Conservation (phyloP, 2,797 vertebrate species). For the Pitangus sulphuratus region DNA sequence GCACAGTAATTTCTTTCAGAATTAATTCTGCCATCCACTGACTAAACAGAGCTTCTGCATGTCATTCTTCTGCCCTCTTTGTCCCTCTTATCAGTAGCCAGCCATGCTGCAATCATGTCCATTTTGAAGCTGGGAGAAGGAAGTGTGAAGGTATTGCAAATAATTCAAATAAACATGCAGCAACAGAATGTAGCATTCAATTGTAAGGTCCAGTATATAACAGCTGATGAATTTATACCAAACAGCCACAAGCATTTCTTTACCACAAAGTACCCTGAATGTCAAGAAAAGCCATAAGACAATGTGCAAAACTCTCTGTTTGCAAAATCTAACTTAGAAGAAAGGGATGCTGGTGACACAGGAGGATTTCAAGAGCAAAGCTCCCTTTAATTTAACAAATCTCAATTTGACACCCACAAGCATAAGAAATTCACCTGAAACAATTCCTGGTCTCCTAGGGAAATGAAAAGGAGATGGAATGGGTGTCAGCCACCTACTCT, state of each 20-base stretch:
- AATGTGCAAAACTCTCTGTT: neutral
- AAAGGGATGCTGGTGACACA: neutral
- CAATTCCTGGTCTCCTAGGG: neutral
- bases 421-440: neutral
- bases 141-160: neutral
- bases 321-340: neutral
- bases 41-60: neutral
- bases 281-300: neutral
- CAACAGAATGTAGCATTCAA: neutral
- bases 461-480: neutral
- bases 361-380: neutral
- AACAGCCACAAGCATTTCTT: neutral
- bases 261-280: neutral
- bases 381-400: neutral
- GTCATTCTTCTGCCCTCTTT: neutral
- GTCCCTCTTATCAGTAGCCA: neutral
- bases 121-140: neutral
- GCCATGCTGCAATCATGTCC: neutral
- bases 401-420: neutral
- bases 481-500: neutral
- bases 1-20: neutral
- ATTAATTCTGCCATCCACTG: neutral
- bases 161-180: neutral
- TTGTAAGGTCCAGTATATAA: neutral
- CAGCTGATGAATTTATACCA: neutral